Evolutionary conservation across 2,888 invertebrate species (phyloP).

Genomic region (Conops quadrifasciatus): DNA sequence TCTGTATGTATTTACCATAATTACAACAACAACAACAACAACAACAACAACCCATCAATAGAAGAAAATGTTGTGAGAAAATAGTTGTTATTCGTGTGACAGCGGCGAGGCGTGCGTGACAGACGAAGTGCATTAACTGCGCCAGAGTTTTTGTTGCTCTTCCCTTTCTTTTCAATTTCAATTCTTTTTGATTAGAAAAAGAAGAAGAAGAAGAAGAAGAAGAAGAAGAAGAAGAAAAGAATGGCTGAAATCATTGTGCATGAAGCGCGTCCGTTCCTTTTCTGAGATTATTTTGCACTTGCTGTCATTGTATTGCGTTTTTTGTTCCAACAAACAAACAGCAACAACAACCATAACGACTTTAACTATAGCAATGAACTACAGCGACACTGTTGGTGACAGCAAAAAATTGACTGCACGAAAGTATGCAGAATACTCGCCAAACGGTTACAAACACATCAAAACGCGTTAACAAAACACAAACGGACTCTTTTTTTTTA

Average conservation of each 20-base stretch:
- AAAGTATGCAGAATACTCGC: too few species aligned
- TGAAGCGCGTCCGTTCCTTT: neutral
- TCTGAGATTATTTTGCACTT: neutral
- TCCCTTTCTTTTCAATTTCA: too few species aligned
- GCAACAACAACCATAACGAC: constrained; percentile 29
- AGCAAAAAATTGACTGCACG: too few species aligned
- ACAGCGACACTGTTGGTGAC: neutral
- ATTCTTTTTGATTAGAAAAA: too few species aligned
- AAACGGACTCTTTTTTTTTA: too few species aligned
- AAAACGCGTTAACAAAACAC: too few species aligned
- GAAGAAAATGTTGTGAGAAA: constrained; percentile 18
- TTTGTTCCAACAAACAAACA: constrained; percentile 15
- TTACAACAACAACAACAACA: constrained; percentile 24
- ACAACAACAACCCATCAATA: constrained; percentile 23
- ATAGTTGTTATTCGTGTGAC: neutral
- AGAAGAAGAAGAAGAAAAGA: constrained; percentile 49
- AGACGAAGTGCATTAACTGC: too few species aligned
- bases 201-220: neutral
- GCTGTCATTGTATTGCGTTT: neutral
- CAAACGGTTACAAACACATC: too few species aligned
- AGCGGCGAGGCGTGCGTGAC: too few species aligned
- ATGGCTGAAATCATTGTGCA: neutral
- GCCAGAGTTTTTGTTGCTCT: too few species aligned
- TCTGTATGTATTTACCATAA: too few species aligned
- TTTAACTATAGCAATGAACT: constrained; percentile 14